Conservation (phyloP, 2,113 vertebrate genomes). For the Varanus komodoensis region DNA sequence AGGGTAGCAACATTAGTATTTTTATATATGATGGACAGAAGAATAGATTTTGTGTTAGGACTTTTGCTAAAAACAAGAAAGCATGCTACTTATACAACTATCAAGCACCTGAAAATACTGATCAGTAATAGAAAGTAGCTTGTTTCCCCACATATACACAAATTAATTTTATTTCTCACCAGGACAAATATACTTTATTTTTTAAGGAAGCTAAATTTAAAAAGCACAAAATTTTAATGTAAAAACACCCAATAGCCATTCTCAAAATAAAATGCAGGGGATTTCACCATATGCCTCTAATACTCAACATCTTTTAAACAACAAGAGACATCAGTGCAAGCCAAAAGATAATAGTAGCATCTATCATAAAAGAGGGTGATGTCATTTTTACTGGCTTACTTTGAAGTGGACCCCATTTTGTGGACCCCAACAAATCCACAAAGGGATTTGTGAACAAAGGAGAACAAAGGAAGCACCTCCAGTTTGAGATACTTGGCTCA, state of each 20-base stretch:
- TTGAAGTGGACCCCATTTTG: not conserved
- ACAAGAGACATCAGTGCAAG: not conserved
- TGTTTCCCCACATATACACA: not conserved
- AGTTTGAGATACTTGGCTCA: not conserved
- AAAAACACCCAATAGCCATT: not conserved
- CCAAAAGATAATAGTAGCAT: not conserved
- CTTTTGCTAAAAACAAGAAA: not conserved
- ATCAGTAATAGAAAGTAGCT: not conserved
- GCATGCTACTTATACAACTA: not conserved
- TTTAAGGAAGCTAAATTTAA: not conserved
- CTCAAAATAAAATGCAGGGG: not conserved
- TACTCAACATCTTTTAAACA: not conserved
- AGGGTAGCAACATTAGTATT: not conserved
- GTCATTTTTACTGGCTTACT: not conserved
- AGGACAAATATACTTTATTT: not conserved
- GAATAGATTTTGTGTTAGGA: not conserved
- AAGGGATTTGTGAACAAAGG: no score
- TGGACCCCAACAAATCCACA: not conserved
- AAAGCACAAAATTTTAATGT: not conserved
- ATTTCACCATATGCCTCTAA: constrained; percentile 23
- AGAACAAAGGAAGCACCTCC: not conserved
- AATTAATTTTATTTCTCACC: not conserved
- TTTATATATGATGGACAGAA: not conserved
- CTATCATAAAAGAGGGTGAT: not conserved
- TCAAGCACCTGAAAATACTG: not conserved